Conservation (phyloP, 1,140 invertebrate genomes). For the silkworm (Bombyx mori) region DNA sequence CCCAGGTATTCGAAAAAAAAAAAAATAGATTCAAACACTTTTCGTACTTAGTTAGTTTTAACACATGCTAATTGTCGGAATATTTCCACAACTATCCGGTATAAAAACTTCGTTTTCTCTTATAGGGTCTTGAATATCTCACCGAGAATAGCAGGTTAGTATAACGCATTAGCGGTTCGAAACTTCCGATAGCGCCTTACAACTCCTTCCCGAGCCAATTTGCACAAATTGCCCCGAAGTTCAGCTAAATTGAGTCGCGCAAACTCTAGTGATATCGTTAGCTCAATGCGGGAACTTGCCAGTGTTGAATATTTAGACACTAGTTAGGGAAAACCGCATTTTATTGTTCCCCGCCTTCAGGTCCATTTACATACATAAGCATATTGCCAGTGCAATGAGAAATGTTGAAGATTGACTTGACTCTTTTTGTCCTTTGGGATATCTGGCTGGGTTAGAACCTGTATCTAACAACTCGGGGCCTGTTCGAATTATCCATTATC, state of each 20-base stretch:
- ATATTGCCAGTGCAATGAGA: background rate
- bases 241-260: conserved; percentile 21
- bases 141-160: too few relatives aligned
- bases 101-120: background rate
- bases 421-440: too few relatives aligned
- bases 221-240: conserved; percentile 23
- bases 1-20: too few relatives aligned
- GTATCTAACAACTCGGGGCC: too few relatives aligned
- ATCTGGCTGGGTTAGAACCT: too few relatives aligned
- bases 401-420: too few relatives aligned
- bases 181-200: conserved; percentile 16
- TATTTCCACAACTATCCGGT: background rate
- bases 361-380: background rate
- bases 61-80: too few relatives aligned
- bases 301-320: conserved; percentile 12
- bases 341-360: conserved; percentile 11
- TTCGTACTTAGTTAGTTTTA: too few relatives aligned
- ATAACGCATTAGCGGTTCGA: background rate
- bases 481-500: too few relatives aligned
- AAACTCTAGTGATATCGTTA: conserved; percentile 26
- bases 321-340: conserved; percentile 19
- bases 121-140: too few relatives aligned
- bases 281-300: conserved; percentile 15
- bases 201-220: conserved; percentile 20
- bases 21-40: too few relatives aligned